Conservation (phyloP, 2,113 vertebrate genomes). For the Gorsachius goisagi region DNA sequence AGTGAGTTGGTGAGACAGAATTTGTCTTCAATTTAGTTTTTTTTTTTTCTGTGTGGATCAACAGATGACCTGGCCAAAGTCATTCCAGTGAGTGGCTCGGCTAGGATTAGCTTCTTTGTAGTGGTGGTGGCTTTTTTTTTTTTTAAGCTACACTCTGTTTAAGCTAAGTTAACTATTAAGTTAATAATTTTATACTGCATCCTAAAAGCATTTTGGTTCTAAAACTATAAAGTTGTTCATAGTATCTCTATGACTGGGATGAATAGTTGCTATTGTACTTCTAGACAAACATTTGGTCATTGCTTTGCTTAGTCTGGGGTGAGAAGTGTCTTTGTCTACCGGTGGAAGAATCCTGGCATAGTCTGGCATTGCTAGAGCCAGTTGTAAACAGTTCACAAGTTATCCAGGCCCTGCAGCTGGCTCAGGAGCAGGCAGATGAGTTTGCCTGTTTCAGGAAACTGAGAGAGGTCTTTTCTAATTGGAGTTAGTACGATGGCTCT, state of each 20-base stretch:
- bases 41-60: not conserved
- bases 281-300: not conserved
- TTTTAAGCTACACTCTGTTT: not conserved
- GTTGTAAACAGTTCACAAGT: not conserved
- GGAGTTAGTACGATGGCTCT: not conserved
- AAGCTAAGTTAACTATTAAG: not conserved
- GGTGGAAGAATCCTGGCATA: not conserved
- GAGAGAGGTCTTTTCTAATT: not conserved
- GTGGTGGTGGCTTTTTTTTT: not conserved
- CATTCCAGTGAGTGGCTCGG: not conserved
- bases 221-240: not conserved
- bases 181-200: not conserved
- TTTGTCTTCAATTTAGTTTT: not conserved
- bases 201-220: not conserved
- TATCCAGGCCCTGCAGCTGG: not conserved
- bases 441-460: not conserved
- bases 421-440: not conserved
- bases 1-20: not conserved
- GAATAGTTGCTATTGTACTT: not conserved
- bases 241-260: not conserved
- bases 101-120: not conserved
- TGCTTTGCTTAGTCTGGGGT: not conserved
- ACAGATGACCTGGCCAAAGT: not conserved
- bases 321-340: not conserved
- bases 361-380: not conserved